Evolutionary conservation across 2,888 invertebrate species (phyloP), one percentile per base, ranked within the genome.

Genomic region (Zootermopsis nevadensis): DNA sequence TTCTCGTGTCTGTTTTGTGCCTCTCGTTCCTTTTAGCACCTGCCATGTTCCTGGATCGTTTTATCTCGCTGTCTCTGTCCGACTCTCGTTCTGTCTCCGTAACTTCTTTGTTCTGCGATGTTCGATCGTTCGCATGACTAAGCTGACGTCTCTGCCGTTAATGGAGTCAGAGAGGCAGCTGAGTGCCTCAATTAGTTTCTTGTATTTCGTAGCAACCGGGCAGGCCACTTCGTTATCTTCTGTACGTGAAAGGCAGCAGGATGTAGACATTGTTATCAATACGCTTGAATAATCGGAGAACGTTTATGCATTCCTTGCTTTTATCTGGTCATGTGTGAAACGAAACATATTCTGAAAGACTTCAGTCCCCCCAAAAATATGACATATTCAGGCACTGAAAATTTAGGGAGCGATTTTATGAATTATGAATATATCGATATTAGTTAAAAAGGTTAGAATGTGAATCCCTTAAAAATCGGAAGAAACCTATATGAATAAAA

Each of bases 151-250:
- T 48, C 48, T 15, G 2, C 24, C 22, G 69, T 31, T 69, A 69
- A 69, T 69, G 69, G 33, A 69, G 69, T 24, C 69, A 69, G 33
- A 66, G 66, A 15, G 66, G n/a, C 24, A 15, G 66, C 24, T 66
- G 66, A 69, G 33, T 69, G 33, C 69, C 33, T 19, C 69, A 69
- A 69, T 69, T 69, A 69, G 69, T 33, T 27, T 22, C 69, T 69
- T 60, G 27, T 60, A 60, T n/a, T n/a, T 60, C n/a, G 12, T 4
- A 30, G 69, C 31, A 15, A 33, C 69, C 31, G 12, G 27, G 69
- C 33, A n/a, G 69, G 33, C 69, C 69, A 33, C 33, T 69, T 69
- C 33, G 69, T 69, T 69, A 33, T 12, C 69, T 69, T 33, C 24
- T 33, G 22, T 19, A 31, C 22, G 6, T 7, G 31, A 27, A 67